Conservation (phyloP, 2,113 vertebrate species). For the Crotalus tigris region DNA sequence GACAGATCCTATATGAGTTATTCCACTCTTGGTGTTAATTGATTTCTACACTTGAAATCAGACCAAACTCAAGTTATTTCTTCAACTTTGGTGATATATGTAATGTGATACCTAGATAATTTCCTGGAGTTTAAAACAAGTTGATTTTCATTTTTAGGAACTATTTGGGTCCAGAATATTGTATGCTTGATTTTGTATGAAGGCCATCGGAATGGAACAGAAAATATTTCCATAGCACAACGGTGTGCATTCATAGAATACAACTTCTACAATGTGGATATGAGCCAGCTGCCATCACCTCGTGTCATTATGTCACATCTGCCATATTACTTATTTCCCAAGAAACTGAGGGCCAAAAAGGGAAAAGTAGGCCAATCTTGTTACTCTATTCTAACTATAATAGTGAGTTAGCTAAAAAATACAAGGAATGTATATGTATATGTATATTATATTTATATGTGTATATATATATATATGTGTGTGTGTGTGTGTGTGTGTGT, state of each 20-base stretch:
- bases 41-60: too few relatives aligned
- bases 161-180: conserved; percentile 55
- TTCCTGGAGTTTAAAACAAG: not conserved
- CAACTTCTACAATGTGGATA: not conserved
- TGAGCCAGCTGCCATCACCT: conserved; percentile 13
- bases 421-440: not conserved
- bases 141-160: conserved; percentile 42
- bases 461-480: not conserved
- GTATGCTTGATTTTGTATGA: conserved; percentile 50
- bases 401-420: not conserved
- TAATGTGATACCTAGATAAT: not conserved
- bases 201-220: conserved; percentile 25
- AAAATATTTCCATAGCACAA: fast-evolving
- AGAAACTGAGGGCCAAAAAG: conserved; percentile 37
- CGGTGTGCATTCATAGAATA: conserved; percentile 26
- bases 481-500: too few relatives aligned
- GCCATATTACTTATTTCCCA: conserved; percentile 49
- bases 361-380: conserved; percentile 38
- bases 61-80: too few relatives aligned
- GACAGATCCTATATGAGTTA: too few relatives aligned
- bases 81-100: not conserved
- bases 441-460: not conserved
- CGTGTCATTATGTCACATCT: conserved; percentile 36
- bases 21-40: too few relatives aligned
- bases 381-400: not conserved